Conservation (phyloP, 2,113 vertebrate species). For the Pygoscelis adeliae region DNA sequence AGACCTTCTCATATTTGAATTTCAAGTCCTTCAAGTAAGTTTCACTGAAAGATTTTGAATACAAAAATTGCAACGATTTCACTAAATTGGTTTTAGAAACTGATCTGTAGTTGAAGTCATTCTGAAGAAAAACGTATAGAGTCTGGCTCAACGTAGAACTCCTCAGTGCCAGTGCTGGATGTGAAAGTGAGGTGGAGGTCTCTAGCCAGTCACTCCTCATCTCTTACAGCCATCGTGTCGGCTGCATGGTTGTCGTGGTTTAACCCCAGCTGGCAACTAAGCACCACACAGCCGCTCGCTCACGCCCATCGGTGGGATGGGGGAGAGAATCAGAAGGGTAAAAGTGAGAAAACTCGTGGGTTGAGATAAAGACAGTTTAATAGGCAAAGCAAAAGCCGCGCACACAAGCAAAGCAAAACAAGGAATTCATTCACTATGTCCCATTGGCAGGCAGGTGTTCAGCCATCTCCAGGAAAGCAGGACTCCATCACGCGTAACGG, state of each 20-base stretch:
- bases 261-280: no score
- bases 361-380: no score
- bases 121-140: neutral
- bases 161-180: neutral
- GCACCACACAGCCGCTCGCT: no score
- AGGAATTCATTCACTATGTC: no score
- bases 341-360: no score
- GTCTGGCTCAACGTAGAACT: neutral
- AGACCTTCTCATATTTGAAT: neutral
- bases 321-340: no score
- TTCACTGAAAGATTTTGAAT: neutral
- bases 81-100: neutral
- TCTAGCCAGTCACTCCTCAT: neutral
- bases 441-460: no score
- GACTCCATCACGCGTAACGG: no score
- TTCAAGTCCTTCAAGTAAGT: neutral
- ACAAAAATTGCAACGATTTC: neutral
- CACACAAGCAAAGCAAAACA: no score
- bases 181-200: neutral
- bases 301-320: no score
- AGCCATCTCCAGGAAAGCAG: no score
- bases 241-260: neutral
- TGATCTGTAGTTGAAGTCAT: neutral
- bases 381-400: no score
- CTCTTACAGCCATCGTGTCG: neutral